Percentiles rank a stretch among this genome's conserved stretches.
Evolutionary conservation across 2,113 vertebrate species (phyloP).

Genomic region (Ictalurus furcatus): DNA sequence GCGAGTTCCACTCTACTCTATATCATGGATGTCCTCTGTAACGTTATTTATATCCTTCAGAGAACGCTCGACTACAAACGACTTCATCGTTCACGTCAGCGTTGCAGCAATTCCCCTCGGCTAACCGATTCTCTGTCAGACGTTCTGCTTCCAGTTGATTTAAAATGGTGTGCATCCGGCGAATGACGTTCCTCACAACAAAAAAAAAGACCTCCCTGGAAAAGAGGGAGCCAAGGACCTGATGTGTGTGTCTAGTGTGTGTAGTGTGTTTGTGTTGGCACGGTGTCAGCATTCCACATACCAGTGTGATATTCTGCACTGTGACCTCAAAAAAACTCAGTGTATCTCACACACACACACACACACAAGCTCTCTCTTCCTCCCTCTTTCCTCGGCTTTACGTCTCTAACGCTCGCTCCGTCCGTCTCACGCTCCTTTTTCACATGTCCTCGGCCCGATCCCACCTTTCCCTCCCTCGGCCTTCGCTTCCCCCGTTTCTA

Average conservation of each 20-base stretch:
- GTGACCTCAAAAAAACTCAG: conserved; percentile 59
- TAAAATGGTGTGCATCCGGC: not conserved
- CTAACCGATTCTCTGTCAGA: not conserved
- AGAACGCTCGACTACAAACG: not conserved
- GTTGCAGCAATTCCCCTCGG: not conserved
- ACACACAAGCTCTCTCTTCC: conserved; percentile 23
- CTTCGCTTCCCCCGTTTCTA: not conserved
- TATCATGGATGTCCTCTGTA: not conserved
- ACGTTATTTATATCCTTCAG: not conserved
- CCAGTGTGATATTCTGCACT: conserved; percentile 57
- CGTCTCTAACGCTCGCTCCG: conserved; percentile 13
- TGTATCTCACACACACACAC: conserved; percentile 4
- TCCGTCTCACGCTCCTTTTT: conserved; percentile 26
- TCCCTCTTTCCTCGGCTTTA: conserved; percentile 18
- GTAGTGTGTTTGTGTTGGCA: conserved; percentile 57
- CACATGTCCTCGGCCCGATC: not conserved
- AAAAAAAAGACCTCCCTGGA: conserved; percentile 18
- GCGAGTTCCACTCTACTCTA: not conserved
- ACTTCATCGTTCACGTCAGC: not conserved
- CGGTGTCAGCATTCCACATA: conserved; percentile 59
- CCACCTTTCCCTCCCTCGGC: not conserved
- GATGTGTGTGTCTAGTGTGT: conserved; percentile 47
- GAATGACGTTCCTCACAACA: conserved; percentile 27
- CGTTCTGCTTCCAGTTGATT: too few relatives aligned
- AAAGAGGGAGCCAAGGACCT: conserved; percentile 16